Percentiles rank a stretch among this genome's conserved stretches.
phyloP scores from a whole-genome alignment of 2,888 invertebrate genomes.

The Schizaphis graminum region DNA sequence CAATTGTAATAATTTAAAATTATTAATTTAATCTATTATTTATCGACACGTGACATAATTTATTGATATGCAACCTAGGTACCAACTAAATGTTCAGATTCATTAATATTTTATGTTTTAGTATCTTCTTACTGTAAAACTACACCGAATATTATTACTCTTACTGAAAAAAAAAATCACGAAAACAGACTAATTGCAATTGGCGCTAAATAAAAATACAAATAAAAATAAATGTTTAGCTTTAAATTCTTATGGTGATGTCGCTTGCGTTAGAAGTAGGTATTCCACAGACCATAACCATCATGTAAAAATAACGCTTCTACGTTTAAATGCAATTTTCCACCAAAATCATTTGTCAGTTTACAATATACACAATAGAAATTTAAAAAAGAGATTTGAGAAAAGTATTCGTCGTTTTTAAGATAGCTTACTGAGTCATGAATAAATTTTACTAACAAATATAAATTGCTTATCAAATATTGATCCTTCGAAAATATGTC shows the following conservation, averaged over 20 bases:
- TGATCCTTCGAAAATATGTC: background rate
- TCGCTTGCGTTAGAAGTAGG: background rate
- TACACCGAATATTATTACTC: background rate
- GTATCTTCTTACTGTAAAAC: background rate
- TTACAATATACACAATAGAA: background rate
- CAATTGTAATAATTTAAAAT: background rate
- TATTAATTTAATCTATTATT: background rate
- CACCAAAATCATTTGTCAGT: background rate
- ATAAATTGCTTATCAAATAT: background rate
- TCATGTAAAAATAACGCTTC: slow-evolving; percentile 3
- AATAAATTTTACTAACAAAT: background rate
- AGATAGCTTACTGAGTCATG: background rate
- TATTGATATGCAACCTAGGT: background rate
- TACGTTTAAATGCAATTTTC: background rate
- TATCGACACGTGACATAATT: background rate
- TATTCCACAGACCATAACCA: background rate
- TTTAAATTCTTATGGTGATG: slow-evolving; percentile 6
- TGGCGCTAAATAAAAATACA: slow-evolving; percentile 6
- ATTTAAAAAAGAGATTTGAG: background rate
- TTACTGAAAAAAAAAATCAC: background rate
- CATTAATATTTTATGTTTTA: background rate
- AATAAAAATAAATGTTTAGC: slow-evolving; percentile 43
- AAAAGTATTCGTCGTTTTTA: background rate
- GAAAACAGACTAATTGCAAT: background rate
- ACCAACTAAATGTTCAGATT: background rate